A percentile compares a stretch with the other conserved stretches of the same genome.
These are phyloP conservation scores for Cynoglossus semilaevis DNA, from an alignment of 2,113 vertebrate species.

Conservation along the genomic window DNA sequence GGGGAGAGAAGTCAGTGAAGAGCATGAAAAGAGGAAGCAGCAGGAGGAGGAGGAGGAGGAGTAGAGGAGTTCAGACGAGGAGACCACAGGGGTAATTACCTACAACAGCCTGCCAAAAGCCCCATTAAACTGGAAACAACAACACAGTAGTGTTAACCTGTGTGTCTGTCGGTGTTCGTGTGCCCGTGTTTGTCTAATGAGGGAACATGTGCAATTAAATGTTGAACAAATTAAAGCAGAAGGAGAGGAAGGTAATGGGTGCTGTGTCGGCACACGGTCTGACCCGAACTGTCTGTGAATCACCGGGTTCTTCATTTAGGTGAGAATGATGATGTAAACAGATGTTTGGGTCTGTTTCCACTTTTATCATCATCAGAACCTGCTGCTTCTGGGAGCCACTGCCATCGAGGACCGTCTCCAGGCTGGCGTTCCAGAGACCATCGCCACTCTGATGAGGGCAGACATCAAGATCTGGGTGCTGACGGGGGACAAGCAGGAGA, in stretches of 20 bases:
- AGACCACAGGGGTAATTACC: conserved; percentile 78
- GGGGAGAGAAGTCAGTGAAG: conserved; percentile 50
- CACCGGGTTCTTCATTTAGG: too few relatives aligned
- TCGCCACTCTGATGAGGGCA: conserved; percentile 89
- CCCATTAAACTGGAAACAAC: conserved; percentile 76
- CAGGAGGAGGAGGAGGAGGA: conserved; percentile 37
- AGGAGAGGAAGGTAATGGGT: conserved; percentile 30
- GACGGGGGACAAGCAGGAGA: conserved; percentile 97
- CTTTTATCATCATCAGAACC: conserved; percentile 74
- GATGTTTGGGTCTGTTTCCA: too few relatives aligned
- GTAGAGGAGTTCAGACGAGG: conserved; percentile 47
- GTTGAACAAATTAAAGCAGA: conserved; percentile 64
- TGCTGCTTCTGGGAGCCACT: conserved; percentile 91
- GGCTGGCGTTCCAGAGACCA: conserved; percentile 94
- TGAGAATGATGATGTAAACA: too few relatives aligned
- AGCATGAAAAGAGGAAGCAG: conserved; percentile 14
- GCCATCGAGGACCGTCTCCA: conserved; percentile 96
- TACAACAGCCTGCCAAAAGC: conserved; percentile 74
- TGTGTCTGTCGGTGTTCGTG: conserved; percentile 53
- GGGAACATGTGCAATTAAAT: conserved; percentile 63
- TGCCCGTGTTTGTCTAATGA: conserved; percentile 62
- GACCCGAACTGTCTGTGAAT: conserved; percentile 12
- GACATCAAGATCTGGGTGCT: conserved; percentile 97
- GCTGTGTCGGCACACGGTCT: conserved; percentile 44
- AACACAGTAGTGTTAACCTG: conserved; percentile 72